Conservation (phyloP, 2,888 invertebrate species). For the Pammene aurita region DNA sequence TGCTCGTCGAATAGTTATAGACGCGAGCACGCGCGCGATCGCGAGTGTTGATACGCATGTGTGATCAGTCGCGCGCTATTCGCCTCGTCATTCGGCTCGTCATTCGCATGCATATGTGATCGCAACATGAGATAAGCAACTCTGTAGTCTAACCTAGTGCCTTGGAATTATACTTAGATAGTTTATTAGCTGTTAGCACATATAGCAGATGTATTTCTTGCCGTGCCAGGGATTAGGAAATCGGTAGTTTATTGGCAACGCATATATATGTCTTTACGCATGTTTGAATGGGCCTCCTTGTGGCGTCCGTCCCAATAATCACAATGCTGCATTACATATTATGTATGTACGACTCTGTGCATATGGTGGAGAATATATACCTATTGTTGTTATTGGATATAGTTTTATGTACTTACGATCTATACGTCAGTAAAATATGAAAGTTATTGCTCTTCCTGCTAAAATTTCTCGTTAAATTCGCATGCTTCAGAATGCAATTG, state of each 20-base stretch:
- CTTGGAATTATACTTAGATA: constrained; percentile 5
- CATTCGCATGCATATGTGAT: too few relatives aligned
- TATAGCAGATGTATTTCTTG: constrained; percentile 49
- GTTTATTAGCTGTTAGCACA: neutral
- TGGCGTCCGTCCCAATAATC: constrained; percentile 44
- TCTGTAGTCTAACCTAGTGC: neutral
- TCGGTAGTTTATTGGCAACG: constrained; percentile 54
- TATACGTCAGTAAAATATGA: too few relatives aligned
- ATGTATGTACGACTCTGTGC: constrained; percentile 40
- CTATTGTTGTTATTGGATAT: neutral
- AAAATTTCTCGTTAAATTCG: neutral
- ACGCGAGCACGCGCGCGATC: too few relatives aligned
- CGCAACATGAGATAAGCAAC: neutral
- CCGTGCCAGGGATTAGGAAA: constrained; percentile 55
- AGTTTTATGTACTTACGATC: too few relatives aligned
- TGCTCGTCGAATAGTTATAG: too few relatives aligned
- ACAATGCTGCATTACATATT: constrained; percentile 33
- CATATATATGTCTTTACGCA: constrained; percentile 49
- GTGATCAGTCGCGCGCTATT: too few relatives aligned
- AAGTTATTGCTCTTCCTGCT: neutral
- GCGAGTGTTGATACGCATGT: too few relatives aligned
- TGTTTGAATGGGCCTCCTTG: constrained; percentile 50
- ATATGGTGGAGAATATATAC: neutral
- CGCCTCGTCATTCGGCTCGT: too few relatives aligned
- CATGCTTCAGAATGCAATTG: neutral